A percentile compares a stretch with the other conserved stretches of the same genome.
These are phyloP conservation scores for Pterobdella sp. DNA, from an alignment of 2,888 invertebrate genomes.

Conservation along the genomic window DNA sequence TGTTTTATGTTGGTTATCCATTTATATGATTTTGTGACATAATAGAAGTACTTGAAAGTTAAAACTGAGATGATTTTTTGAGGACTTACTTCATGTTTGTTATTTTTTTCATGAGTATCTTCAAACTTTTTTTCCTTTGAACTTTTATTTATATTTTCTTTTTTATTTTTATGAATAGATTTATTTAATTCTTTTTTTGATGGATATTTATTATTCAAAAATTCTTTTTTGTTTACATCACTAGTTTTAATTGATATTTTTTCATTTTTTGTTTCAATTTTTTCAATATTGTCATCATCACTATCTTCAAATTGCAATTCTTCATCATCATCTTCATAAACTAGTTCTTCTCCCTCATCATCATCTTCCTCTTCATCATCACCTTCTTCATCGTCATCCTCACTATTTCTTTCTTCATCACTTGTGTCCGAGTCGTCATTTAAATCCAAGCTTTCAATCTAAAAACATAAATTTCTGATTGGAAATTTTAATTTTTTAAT, in stretches of 20 bases:
- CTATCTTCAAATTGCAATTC: conserved; percentile 17
- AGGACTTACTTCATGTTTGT: too few species aligned
- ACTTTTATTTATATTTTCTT: not conserved
- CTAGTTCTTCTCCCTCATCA: conserved; percentile 1
- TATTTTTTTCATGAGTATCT: too few species aligned
- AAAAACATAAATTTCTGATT: too few species aligned
- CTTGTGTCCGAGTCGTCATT: conserved; percentile 7
- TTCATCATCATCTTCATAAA: conserved; percentile 24
- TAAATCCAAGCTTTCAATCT: not conserved
- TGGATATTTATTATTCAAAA: not conserved
- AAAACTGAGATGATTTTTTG: too few species aligned
- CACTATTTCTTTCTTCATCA: not conserved
- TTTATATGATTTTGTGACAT: too few species aligned
- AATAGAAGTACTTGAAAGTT: too few species aligned
- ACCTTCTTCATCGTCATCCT: not conserved
- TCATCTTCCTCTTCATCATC: conserved; percentile 7
- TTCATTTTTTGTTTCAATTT: not conserved
- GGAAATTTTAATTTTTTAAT: too few species aligned
- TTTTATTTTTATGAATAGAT: not conserved
- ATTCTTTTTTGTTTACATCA: not conserved
- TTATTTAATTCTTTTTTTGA: not conserved
- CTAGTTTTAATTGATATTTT: not conserved
- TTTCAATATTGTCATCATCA: conserved; percentile 23
- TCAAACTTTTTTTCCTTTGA: too few species aligned
- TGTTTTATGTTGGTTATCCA: too few species aligned